A percentile compares a stretch with the other conserved stretches of the same genome.
Evolutionary conservation across 1,140 invertebrate genomes (phyloP).

Genomic region (Goniozus legneri): DNA sequence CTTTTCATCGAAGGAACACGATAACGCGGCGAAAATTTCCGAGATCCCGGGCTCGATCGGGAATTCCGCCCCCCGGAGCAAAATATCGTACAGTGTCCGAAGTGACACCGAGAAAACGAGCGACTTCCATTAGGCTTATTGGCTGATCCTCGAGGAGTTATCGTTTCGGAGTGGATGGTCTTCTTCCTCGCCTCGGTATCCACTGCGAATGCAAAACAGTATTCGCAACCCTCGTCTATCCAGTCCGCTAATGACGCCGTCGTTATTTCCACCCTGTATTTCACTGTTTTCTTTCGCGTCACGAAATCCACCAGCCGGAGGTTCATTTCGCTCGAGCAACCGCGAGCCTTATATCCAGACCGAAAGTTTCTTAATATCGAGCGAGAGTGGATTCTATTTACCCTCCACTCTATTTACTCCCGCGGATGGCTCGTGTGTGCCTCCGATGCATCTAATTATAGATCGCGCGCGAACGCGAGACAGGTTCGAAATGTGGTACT

Average conservation of each 20-base stretch:
- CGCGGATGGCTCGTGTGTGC: no score
- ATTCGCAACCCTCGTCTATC: conserved; percentile 33
- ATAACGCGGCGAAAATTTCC: no score
- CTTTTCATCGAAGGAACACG: no score
- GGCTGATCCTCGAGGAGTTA: conserved; percentile 19
- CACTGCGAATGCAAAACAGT: conserved; percentile 29
- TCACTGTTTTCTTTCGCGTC: conserved; percentile 9
- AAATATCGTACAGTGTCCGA: no score
- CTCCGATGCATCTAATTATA: no score
- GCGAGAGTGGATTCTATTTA: conserved; percentile 15
- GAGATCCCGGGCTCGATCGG: no score
- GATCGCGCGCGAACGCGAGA: no score
- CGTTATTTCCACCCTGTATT: background rate
- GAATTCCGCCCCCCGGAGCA: no score
- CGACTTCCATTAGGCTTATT: conserved; percentile 31
- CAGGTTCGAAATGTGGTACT: no score
- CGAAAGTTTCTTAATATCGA: conserved; percentile 50
- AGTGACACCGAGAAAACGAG: conserved; percentile 22
- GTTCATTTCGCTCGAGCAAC: conserved; percentile 25
- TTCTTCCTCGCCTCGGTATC: no score
- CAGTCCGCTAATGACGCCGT: conserved; percentile 23
- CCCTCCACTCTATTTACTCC: no score
- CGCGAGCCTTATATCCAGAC: conserved; percentile 30
- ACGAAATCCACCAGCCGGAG: conserved; percentile 9
- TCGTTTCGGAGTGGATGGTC: no score